phyloP scores from a whole-genome alignment of 2,888 invertebrate genomes.

The Leucania comma region DNA sequence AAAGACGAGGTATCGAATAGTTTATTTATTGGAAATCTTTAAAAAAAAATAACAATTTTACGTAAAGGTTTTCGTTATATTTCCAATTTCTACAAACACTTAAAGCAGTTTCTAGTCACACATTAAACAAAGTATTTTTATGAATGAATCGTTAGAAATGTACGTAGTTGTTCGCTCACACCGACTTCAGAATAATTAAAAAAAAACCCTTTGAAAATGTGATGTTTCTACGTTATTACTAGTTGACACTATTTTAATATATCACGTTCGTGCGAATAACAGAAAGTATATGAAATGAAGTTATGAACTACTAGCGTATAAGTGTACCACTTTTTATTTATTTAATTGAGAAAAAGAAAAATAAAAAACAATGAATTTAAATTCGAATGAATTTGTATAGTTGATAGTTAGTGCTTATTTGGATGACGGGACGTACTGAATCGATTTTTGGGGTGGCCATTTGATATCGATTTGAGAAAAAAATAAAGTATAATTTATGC shows the following conservation, averaged over 20 bases:
- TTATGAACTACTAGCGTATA: constrained; percentile 85
- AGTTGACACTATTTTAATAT: constrained; percentile 87
- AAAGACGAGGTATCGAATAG: constrained; percentile 29
- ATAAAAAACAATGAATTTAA: constrained; percentile 75
- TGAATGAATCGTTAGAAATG: constrained; percentile 58
- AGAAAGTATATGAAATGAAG: constrained; percentile 80
- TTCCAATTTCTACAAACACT: constrained; percentile 64
- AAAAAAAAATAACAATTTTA: constrained; percentile 21
- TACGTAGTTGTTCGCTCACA: constrained; percentile 77
- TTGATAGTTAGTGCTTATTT: constrained; percentile 71
- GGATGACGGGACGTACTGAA: constrained; percentile 56
- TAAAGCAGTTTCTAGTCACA: constrained; percentile 76
- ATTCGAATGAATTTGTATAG: constrained; percentile 71
- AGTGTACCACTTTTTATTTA: constrained; percentile 86
- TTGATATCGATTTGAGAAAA: constrained; percentile 60
- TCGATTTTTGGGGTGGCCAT: constrained; percentile 51
- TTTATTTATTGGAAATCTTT: constrained; percentile 49
- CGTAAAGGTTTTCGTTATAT: constrained; percentile 21
- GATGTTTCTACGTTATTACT: constrained; percentile 83
- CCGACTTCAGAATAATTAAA: constrained; percentile 60
- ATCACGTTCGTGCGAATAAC: constrained; percentile 80
- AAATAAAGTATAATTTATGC: constrained; percentile 37
- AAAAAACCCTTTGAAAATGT: constrained; percentile 76
- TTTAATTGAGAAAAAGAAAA: constrained; percentile 71
- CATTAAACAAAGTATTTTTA: constrained; percentile 63